Evolutionary conservation across 2,888 invertebrate genomes (phyloP).

Genomic region (Neria commutata): DNA sequence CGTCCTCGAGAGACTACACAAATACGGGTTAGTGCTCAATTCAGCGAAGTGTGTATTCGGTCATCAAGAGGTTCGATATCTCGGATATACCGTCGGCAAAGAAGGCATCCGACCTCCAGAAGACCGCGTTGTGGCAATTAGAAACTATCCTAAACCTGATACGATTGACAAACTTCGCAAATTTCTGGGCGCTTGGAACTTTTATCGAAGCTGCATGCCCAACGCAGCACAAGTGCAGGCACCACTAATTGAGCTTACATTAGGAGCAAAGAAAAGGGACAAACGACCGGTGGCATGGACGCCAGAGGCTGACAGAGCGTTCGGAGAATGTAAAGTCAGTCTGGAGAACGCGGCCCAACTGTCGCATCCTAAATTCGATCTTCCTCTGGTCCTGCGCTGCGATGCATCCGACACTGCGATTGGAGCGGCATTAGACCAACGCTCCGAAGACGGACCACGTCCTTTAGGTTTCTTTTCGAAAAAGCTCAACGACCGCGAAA

Average conservation of each 20-base stretch:
- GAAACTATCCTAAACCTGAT: slow-evolving; percentile 7
- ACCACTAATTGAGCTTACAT: slow-evolving; percentile 7
- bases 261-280: slow-evolving; percentile 15
- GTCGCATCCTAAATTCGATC: slow-evolving; percentile 6
- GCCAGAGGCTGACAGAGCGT: no score
- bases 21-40: no score
- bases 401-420: slow-evolving; percentile 54
- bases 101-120: no score
- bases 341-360: not conserved
- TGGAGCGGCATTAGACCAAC: slow-evolving; percentile 56
- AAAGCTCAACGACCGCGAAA: slow-evolving; percentile 45
- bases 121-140: slow-evolving; percentile 24
- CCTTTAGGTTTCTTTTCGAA: slow-evolving; percentile 55
- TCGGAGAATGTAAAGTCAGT: slow-evolving; percentile 2
- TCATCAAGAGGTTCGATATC: slow-evolving; percentile 19
- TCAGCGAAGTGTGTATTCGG: no score
- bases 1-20: no score
- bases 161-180: slow-evolving; percentile 10
- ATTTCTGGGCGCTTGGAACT: slow-evolving; percentile 18
- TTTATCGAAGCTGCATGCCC: slow-evolving; percentile 16
- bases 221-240: slow-evolving; percentile 13
- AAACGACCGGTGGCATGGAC: slow-evolving; percentile 5
- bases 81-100: no score
- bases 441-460: slow-evolving; percentile 35
- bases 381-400: slow-evolving; percentile 34